Percentiles rank a stretch among this genome's conserved stretches.
Conservation (phyloP, 37 sponge, comb jelly and placozoan genomes). For the Mnemiopsis leidyi region DNA sequence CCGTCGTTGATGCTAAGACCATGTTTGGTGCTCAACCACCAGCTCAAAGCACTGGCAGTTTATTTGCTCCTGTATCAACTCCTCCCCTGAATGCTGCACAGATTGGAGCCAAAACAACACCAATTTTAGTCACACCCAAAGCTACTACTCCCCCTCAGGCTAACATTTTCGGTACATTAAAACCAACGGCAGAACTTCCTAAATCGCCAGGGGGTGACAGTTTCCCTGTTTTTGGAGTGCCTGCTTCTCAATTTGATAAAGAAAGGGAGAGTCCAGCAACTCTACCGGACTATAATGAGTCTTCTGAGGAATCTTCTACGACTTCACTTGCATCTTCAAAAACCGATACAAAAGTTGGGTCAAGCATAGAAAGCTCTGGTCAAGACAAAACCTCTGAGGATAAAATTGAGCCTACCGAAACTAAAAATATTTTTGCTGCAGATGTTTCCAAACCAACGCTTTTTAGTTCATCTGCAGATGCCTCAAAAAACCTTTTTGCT, state of each 20-base stretch:
- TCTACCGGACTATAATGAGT: slow-evolving; percentile 19
- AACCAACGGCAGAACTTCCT: neutral
- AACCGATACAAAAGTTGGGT: neutral
- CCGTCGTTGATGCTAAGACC: slow-evolving; percentile 13
- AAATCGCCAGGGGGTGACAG: neutral
- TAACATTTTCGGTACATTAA: neutral
- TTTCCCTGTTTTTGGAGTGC: slow-evolving; percentile 53
- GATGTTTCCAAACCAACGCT: neutral
- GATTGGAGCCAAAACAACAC: slow-evolving; percentile 26
- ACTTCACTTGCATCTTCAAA: neutral
- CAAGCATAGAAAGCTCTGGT: neutral
- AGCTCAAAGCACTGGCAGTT: neutral
- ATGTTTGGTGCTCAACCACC: neutral
- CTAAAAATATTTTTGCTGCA: neutral
- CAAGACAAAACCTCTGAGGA: neutral
- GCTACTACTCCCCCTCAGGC: neutral
- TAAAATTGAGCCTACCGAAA: neutral
- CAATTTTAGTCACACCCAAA: slow-evolving; percentile 37
- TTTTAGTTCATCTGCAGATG: neutral
- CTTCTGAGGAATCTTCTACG: slow-evolving; percentile 25
- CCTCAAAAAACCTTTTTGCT: slow-evolving; percentile 13
- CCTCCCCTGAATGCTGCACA: slow-evolving; percentile 25
- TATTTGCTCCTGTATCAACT: slow-evolving; percentile 40
- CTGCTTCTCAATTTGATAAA: slow-evolving; percentile 52
- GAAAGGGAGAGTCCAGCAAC: neutral